Conservation (phyloP, 2,888 invertebrate genomes). For the Brachycybe producta region DNA sequence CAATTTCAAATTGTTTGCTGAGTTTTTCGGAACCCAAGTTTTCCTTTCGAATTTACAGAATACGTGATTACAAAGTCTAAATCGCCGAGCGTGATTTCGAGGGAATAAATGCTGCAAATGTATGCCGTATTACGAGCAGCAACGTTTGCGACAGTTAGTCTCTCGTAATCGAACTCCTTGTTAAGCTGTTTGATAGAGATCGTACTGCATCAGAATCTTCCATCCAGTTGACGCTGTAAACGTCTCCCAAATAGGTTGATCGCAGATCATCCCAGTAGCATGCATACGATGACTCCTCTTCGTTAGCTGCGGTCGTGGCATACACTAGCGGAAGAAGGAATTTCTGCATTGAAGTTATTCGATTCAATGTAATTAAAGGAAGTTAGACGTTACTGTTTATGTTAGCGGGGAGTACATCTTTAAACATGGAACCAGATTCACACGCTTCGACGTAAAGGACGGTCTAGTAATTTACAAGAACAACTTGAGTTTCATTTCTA, state of each 20-base stretch:
- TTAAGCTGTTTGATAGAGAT: too few relatives aligned
- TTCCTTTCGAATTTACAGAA: constrained; percentile 34
- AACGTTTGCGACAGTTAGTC: too few relatives aligned
- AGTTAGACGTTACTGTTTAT: constrained; percentile 36
- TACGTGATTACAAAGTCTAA: neutral
- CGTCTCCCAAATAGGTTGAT: constrained; percentile 45
- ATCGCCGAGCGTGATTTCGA: too few relatives aligned
- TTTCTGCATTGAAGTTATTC: neutral
- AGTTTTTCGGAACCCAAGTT: constrained; percentile 39
- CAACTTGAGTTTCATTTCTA: constrained; percentile 13
- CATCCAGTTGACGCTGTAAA: constrained; percentile 50
- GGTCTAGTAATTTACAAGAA: constrained; percentile 32
- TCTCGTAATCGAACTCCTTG: too few relatives aligned
- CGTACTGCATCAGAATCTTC: constrained; percentile 43
- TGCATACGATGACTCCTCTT: constrained; percentile 45
- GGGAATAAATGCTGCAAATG: too few relatives aligned
- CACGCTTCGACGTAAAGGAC: constrained; percentile 49
- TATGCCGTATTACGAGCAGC: too few relatives aligned
- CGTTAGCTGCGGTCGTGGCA: constrained; percentile 46
- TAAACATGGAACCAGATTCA: constrained; percentile 49
- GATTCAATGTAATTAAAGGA: neutral
- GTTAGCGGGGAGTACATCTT: constrained; percentile 38
- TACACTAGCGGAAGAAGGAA: constrained; percentile 40
- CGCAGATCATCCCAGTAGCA: constrained; percentile 42
- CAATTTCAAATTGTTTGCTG: constrained; percentile 40